A percentile compares a stretch with the other conserved stretches of the same genome.
phyloP scores from a whole-genome alignment of 2,888 invertebrate genomes.

The Caprella mutica region DNA sequence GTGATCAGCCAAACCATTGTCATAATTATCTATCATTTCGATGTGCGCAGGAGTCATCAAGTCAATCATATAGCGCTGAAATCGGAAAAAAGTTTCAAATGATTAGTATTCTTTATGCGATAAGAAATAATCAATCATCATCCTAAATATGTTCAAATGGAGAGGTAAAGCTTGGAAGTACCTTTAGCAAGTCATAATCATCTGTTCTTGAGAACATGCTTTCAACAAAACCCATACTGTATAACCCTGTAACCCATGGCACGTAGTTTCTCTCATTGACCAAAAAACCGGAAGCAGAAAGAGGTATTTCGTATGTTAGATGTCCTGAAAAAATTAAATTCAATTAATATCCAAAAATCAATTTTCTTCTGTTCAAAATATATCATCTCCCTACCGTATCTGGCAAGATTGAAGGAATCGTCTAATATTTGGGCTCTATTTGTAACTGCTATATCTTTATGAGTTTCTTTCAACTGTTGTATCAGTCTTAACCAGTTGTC shows the following conservation, averaged over 20 bases:
- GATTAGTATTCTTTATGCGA: no score
- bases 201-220: slow-evolving; percentile 65
- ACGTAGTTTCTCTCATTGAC: slow-evolving; percentile 65
- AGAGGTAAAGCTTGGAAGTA: no score
- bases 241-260: slow-evolving; percentile 74
- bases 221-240: slow-evolving; percentile 62
- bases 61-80: no score
- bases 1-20: no score
- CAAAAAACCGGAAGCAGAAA: slow-evolving; percentile 69
- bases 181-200: slow-evolving; percentile 56
- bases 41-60: no score
- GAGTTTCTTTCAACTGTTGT: slow-evolving; percentile 46
- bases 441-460: slow-evolving; percentile 56
- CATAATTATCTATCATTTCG: no score
- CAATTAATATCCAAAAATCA: no score
- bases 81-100: no score
- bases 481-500: slow-evolving; percentile 62
- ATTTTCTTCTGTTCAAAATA: no score
- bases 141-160: no score
- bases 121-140: no score
- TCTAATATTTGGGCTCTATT: slow-evolving; percentile 68
- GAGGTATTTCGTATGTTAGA: slow-evolving; percentile 57
- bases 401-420: slow-evolving; percentile 68
- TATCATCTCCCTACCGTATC: slow-evolving; percentile 38
- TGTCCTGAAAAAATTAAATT: no score